These are phyloP conservation scores for Drosophila mettleri DNA, from an alignment of 2,888 invertebrate genomes.

Conservation along the genomic window DNA sequence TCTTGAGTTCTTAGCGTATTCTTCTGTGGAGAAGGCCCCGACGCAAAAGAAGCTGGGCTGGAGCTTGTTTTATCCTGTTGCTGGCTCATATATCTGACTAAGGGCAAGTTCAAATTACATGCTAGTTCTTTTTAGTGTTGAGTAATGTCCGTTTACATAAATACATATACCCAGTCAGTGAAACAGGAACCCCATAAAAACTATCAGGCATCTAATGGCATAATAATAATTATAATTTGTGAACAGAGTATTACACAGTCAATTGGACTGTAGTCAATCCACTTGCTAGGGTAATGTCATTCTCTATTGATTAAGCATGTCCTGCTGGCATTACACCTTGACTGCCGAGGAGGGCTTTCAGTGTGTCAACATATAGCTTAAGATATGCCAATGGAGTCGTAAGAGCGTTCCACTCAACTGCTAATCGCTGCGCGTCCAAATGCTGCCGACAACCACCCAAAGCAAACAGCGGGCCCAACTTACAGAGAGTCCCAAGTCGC, in stretches of 20 bases:
- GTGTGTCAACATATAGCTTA: conserved; percentile 13
- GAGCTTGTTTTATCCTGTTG: too few relatives aligned
- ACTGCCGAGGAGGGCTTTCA: not conserved
- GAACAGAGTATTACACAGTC: conserved; percentile 1
- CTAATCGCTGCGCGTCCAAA: conserved; percentile 37
- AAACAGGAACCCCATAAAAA: too few relatives aligned
- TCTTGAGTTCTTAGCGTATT: too few relatives aligned
- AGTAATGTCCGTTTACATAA: too few relatives aligned
- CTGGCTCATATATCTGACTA: too few relatives aligned
- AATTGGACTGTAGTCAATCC: not conserved
- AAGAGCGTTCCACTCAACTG: conserved; percentile 27
- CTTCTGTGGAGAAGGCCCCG: too few relatives aligned
- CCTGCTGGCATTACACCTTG: conserved; percentile 21
- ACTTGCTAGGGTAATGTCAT: not conserved
- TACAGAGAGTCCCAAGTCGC: conserved; percentile 27
- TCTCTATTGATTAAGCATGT: not conserved
- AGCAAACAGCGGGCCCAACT: conserved; percentile 45
- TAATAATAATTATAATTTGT: not conserved
- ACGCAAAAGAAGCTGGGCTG: too few relatives aligned
- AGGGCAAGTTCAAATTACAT: too few relatives aligned
- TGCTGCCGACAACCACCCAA: conserved; percentile 30
- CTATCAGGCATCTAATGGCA: not conserved
- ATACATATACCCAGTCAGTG: too few relatives aligned
- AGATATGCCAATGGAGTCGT: conserved; percentile 26
- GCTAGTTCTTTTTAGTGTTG: too few relatives aligned